These are phyloP conservation scores for Lymantria dispar DNA, from an alignment of 2,888 invertebrate species.

Conservation along the genomic window DNA sequence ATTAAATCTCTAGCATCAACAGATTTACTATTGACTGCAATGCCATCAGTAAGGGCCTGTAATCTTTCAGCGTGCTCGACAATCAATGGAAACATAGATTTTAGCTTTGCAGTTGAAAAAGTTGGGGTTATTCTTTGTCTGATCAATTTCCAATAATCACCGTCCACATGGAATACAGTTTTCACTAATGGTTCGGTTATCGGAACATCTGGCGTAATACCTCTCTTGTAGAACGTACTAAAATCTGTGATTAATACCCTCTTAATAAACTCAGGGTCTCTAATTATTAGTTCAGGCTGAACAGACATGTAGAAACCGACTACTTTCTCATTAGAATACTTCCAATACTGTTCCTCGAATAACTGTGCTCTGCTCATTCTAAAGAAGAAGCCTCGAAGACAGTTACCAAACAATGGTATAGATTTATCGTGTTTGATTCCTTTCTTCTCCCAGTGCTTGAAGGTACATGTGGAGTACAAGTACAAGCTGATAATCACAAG, in stretches of 20 bases:
- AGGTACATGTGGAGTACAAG: slow-evolving; percentile 53
- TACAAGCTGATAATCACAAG: slow-evolving; percentile 33
- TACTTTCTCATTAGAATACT: slow-evolving; percentile 8
- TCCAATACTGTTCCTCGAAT: not conserved
- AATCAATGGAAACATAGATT: slow-evolving; percentile 51
- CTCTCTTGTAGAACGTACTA: slow-evolving; percentile 15
- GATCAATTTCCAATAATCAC: slow-evolving; percentile 48
- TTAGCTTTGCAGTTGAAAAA: slow-evolving; percentile 37
- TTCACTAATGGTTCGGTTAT: slow-evolving; percentile 31
- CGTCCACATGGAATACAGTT: slow-evolving; percentile 47
- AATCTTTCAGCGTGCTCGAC: slow-evolving; percentile 43
- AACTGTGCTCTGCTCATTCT: slow-evolving; percentile 3
- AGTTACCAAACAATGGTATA: slow-evolving; percentile 56
- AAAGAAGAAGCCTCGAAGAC: slow-evolving; percentile 22
- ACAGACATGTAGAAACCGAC: slow-evolving; percentile 14
- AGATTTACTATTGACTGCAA: slow-evolving; percentile 20
- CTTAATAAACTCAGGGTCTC: slow-evolving; percentile 18
- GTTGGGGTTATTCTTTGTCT: slow-evolving; percentile 37
- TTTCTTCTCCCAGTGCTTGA: slow-evolving; percentile 61
- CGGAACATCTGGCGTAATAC: slow-evolving; percentile 12
- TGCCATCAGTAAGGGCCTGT: slow-evolving; percentile 19
- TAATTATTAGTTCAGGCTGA: slow-evolving; percentile 17
- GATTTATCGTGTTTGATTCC: slow-evolving; percentile 63
- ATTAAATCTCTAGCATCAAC: slow-evolving; percentile 44
- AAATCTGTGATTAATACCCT: slow-evolving; percentile 19